Percentiles rank a stretch among this genome's conserved stretches.
Evolutionary conservation across 2,797 vertebrate species (phyloP).

Genomic region (Halcyon smyrnensis): DNA sequence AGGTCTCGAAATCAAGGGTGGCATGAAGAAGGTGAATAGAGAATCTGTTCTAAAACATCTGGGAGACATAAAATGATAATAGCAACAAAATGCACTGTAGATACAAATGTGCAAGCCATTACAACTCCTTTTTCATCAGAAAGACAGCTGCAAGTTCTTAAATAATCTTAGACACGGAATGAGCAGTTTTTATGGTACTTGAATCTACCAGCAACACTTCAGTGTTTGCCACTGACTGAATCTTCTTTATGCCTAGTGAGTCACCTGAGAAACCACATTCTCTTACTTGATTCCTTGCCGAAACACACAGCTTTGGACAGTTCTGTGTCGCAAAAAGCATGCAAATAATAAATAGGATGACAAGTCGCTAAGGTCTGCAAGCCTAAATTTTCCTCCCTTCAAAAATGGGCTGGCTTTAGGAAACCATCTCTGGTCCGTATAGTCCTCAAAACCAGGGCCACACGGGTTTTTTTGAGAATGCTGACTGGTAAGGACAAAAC

Average conservation of each 20-base stretch:
- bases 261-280: background rate
- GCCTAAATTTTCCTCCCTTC: background rate
- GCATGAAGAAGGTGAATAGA: background rate
- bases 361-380: background rate
- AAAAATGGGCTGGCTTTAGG: background rate
- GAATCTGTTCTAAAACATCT: background rate
- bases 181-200: background rate
- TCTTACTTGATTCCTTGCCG: background rate
- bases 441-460: background rate
- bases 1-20: background rate
- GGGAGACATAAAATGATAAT: background rate
- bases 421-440: background rate
- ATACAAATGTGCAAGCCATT: background rate
- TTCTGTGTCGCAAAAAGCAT: background rate
- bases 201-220: background rate
- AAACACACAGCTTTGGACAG: background rate
- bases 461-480: fast-evolving
- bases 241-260: background rate
- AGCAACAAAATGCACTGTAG: background rate
- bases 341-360: background rate
- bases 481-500: background rate
- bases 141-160: background rate
- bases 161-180: background rate
- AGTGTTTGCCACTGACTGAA: background rate
- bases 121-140: background rate